Conservation (phyloP, 2,113 vertebrate genomes). For the Syngnathus floridae region DNA sequence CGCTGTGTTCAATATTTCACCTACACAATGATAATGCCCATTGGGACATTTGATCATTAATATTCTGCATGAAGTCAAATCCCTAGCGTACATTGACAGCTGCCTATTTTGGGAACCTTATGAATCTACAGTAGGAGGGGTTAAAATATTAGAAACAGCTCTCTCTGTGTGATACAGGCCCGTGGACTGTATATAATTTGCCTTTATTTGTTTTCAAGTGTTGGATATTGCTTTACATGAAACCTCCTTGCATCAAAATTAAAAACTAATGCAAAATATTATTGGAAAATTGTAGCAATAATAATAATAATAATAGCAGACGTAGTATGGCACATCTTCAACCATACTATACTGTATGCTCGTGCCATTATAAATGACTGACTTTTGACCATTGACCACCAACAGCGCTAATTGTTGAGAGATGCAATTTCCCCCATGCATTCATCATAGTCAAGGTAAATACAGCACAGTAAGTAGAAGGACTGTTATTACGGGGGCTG, state of each 20-base stretch:
- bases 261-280: no score
- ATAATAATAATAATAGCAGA: neutral
- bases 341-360: neutral
- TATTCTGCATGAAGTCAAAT: no score
- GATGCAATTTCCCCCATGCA: neutral
- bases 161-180: neutral
- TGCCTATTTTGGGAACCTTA: no score
- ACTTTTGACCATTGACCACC: constrained; percentile 37
- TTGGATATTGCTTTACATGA: no score
- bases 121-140: no score
- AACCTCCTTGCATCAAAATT: neutral
- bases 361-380: constrained; percentile 7
- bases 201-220: no score
- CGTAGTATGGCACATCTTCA: neutral
- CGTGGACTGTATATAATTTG: no score
- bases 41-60: no score
- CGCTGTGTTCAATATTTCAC: neutral
- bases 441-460: constrained; percentile 16
- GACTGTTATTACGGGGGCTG: constrained; percentile 27
- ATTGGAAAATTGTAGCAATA: no score
- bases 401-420: constrained; percentile 42
- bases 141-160: no score
- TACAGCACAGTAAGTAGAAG: constrained; percentile 6
- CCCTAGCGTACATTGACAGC: no score
- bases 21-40: no score